These are phyloP conservation scores for Galaxias olidus DNA, from an alignment of 2,797 vertebrate species.

Conservation along the genomic window DNA sequence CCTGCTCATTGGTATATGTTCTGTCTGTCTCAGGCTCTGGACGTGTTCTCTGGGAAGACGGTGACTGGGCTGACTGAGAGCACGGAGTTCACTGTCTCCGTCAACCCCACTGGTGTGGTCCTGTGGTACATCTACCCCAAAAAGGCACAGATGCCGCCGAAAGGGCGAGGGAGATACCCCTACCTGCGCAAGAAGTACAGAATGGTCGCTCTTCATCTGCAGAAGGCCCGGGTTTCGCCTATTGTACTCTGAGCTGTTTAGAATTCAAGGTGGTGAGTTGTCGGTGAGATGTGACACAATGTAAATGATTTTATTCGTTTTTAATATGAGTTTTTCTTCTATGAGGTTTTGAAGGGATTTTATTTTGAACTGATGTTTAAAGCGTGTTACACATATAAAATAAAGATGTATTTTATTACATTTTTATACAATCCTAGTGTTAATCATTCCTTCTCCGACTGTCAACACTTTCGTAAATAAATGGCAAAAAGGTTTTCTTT, in stretches of 20 bases:
- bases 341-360: no score
- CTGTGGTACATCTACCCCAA: constrained; percentile 78
- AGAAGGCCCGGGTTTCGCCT: neutral
- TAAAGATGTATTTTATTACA: no score
- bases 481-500: no score
- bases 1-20: no score
- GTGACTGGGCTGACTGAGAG: constrained; percentile 51
- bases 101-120: constrained; percentile 84
- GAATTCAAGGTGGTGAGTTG: neutral
- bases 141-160: neutral
- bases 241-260: no score
- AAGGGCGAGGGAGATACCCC: neutral
- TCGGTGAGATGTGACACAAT: no score
- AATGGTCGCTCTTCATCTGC: neutral
- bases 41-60: constrained; percentile 69
- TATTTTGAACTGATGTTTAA: no score
- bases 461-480: no score
- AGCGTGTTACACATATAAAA: no score
- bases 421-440: no score
- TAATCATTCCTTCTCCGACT: no score
- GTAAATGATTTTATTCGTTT: neutral
- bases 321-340: no score
- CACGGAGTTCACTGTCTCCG: constrained; percentile 69
- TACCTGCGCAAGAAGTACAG: constrained; percentile 3
- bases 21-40: constrained; percentile 67